Evolutionary conservation across 2,797 vertebrate genomes (phyloP).

Genomic region (Mus minutoides): DNA sequence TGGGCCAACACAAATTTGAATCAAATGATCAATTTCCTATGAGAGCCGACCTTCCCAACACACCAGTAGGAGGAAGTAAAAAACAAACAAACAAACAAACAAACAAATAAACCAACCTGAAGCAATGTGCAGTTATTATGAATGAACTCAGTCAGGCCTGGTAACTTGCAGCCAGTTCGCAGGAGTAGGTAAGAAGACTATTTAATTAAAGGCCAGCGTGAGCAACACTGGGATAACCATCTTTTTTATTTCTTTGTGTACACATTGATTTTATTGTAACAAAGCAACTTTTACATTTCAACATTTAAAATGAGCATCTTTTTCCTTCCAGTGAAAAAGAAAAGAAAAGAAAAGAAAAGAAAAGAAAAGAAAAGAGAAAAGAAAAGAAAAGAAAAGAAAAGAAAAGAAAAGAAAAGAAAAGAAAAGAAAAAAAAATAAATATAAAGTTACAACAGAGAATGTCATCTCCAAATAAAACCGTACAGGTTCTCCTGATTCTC

Average conservation of each 20-base stretch:
- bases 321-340: slow-evolving; percentile 92
- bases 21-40: background rate
- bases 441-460: slow-evolving; percentile 85
- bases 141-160: background rate
- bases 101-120: too few relatives aligned
- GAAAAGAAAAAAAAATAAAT: slow-evolving; percentile 86
- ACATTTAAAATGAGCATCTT: slow-evolving; percentile 93
- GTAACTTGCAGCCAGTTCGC: too few relatives aligned
- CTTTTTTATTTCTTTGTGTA: too few relatives aligned
- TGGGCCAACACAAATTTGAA: too few relatives aligned
- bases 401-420: too few relatives aligned
- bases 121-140: background rate
- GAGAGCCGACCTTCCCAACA: background rate
- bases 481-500: slow-evolving; percentile 90
- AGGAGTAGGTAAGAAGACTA: background rate
- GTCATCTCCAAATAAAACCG: slow-evolving; percentile 90
- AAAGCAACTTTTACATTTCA: slow-evolving; percentile 94
- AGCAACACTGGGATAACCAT: too few relatives aligned
- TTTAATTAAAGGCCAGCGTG: too few relatives aligned
- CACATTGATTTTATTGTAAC: slow-evolving; percentile 98
- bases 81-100: too few relatives aligned
- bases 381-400: too few relatives aligned
- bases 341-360: slow-evolving; percentile 85
- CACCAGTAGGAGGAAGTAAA: background rate
- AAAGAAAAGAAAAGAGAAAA: slow-evolving; percentile 88